Base-by-base conservation (phyloP, 2,113 vertebrate genomes). In the Hiodon tergisus region DNA sequence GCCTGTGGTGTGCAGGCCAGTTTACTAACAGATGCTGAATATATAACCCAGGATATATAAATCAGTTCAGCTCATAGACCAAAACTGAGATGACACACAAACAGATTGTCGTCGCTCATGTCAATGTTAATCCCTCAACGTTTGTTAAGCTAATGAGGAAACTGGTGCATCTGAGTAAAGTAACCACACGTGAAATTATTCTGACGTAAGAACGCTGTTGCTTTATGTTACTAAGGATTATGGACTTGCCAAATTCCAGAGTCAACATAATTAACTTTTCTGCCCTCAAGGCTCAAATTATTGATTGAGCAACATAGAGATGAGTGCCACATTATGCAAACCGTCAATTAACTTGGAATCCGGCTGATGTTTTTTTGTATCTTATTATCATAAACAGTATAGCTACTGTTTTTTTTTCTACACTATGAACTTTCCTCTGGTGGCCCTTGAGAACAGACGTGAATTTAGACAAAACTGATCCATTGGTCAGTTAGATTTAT, bases 231-330 rank as follows among this genome's bases (percentile, higher is more conserved):
- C 60, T 47, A 63, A 71, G 52, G 58, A 54, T 52, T 58, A 57
- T 17, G 51, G 52, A 66, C 16, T 54, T 70, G 47, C 59, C 52
- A 57, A 66, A 66, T 77, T 77, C 62, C 62, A 72, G 47, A 66
- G 59, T 72, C 60, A 57, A 65, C 57, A 52, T 67, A 77, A 77
- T 66, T 66, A 77, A n/a, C 53, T 57, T 66, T 57, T 77, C 60
- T 59, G 47, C 51, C 69, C 76, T 48, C 51, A 6, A 67, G 76
- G 53, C 14, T 59, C 53, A 57, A 65, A 57, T 65, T 72, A 66
- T 66, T n/a, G 48, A 52, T 63, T 63, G 61, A 70, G 69, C 69
- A 67, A 72, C 62, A 65, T 17, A 67, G 62, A 63, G 69, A 66
- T 51, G 53, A 72, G n/a, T 51, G 52, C 76, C 31, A 63, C 13